Evolutionary conservation across 2,888 invertebrate species (phyloP).

Genomic region (Tillus elongatus): DNA sequence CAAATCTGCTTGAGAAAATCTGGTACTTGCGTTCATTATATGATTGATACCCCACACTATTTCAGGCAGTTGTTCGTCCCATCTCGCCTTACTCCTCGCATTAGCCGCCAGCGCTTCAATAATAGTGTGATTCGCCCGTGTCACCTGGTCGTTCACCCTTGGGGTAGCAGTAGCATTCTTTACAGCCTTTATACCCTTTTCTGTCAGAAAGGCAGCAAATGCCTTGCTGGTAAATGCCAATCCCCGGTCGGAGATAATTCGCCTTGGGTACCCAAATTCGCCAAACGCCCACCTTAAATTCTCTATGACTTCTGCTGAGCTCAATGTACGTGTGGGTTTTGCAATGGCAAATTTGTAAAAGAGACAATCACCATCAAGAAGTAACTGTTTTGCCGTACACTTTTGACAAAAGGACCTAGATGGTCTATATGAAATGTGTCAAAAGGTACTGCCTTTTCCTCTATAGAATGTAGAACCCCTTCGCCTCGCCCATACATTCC

Average conservation of each 20-base stretch:
- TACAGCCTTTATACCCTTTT: conserved; percentile 5
- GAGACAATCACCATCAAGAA: conserved; percentile 21
- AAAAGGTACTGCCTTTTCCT: conserved; percentile 16
- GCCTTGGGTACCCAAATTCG: conserved; percentile 15
- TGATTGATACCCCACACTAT: conserved; percentile 29
- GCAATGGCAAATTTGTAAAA: conserved; percentile 18
- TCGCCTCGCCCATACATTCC: conserved; percentile 22
- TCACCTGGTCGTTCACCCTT: conserved; percentile 25
- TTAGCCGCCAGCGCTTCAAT: conserved; percentile 24
- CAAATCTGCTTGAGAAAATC: conserved; percentile 24
- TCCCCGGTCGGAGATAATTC: conserved; percentile 21
- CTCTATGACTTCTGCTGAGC: conserved; percentile 7
- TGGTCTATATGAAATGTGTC: conserved; percentile 22
- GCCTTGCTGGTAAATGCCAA: conserved; percentile 17
- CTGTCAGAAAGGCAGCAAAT: conserved; percentile 15
- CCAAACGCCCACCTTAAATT: conserved; percentile 6
- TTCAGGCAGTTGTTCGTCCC: conserved; percentile 25
- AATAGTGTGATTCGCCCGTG: conserved; percentile 26
- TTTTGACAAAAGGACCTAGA: conserved; percentile 19
- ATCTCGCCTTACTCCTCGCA: conserved; percentile 22
- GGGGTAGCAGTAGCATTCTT: conserved; percentile 11
- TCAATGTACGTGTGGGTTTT: conserved; percentile 10
- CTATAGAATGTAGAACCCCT: conserved; percentile 23
- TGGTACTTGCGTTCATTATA: conserved; percentile 22
- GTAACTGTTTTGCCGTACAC: conserved; percentile 15